A percentile compares a stretch with the other conserved stretches of the same genome.
Evolutionary conservation across 2,113 vertebrate species (phyloP).

Genomic region (Seriola dumerili): DNA sequence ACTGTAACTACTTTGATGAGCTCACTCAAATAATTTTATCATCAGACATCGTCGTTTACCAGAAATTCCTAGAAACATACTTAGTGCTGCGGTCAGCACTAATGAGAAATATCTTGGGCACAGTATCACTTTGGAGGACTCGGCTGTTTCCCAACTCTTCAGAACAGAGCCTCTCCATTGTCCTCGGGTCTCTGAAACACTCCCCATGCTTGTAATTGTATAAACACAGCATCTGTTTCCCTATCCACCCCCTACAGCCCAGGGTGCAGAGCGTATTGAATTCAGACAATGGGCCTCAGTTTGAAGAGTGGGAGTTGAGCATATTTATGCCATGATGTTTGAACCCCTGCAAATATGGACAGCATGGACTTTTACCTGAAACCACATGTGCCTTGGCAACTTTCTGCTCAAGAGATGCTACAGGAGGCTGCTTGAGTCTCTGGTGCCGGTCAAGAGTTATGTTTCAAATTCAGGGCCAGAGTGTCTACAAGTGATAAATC

Average conservation of each 20-base stretch:
- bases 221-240: conserved; percentile 83
- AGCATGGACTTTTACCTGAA: conserved; percentile 63
- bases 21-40: conserved; percentile 48
- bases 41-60: conserved; percentile 43
- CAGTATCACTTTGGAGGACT: conserved; percentile 72
- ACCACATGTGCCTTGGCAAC: conserved; percentile 54
- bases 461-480: not conserved
- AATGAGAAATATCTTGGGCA: conserved; percentile 79
- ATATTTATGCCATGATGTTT: conserved; percentile 79
- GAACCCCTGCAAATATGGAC: conserved; percentile 58
- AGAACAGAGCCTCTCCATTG: conserved; percentile 81
- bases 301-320: conserved; percentile 66
- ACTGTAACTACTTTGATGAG: conserved; percentile 19
- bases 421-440: not conserved
- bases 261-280: conserved; percentile 63
- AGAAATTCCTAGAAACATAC: conserved; percentile 51
- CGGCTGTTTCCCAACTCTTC: conserved; percentile 39
- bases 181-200: conserved; percentile 68
- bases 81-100: conserved; percentile 57
- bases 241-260: conserved; percentile 70
- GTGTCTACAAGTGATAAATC: not conserved
- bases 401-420: conserved; percentile 4
- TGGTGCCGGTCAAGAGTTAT: not conserved
- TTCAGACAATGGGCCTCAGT: conserved; percentile 77
- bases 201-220: conserved; percentile 80